Conservation (phyloP, 2,888 invertebrate genomes). For the Protodeltote pygarga region DNA sequence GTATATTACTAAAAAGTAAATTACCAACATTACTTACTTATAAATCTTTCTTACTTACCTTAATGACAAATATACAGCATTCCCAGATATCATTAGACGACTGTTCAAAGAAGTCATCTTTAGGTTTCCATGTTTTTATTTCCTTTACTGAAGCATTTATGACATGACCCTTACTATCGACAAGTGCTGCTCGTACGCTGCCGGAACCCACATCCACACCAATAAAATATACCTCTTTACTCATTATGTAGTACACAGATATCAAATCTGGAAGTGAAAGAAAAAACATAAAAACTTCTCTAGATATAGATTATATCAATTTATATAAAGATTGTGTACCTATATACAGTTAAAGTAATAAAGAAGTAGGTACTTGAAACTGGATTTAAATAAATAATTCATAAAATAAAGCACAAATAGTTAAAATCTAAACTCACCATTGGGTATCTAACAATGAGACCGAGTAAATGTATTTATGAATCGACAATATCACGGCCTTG, state of each 20-base stretch:
- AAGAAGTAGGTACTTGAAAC: no score
- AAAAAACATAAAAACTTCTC: no score
- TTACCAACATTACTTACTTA: background rate
- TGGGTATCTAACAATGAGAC: slow-evolving; percentile 1
- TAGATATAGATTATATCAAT: no score
- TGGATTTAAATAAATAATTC: no score
- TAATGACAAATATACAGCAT: slow-evolving; percentile 90
- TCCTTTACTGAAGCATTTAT: slow-evolving; percentile 87
- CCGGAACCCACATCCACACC: slow-evolving; percentile 98
- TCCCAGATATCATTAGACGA: slow-evolving; percentile 96
- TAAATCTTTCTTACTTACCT: slow-evolving; percentile 87
- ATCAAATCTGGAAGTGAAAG: no score
- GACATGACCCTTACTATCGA: slow-evolving; percentile 90
- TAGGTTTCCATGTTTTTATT: slow-evolving; percentile 93
- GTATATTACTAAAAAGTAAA: background rate
- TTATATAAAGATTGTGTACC: no score
- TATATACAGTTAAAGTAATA: no score
- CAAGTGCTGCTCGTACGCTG: slow-evolving; percentile 95
- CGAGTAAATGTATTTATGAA: slow-evolving; percentile 15
- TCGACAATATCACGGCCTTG: slow-evolving; percentile 32
- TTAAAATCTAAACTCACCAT: slow-evolving; percentile 5
- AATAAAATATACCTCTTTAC: slow-evolving; percentile 87
- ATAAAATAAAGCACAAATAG: no score
- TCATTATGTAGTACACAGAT: slow-evolving; percentile 53
- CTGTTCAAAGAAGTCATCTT: slow-evolving; percentile 94